A percentile compares a stretch with the other conserved stretches of the same genome.
These are phyloP conservation scores for Brachypterus glaber DNA, from an alignment of 2,888 invertebrate species.

Conservation along the genomic window DNA sequence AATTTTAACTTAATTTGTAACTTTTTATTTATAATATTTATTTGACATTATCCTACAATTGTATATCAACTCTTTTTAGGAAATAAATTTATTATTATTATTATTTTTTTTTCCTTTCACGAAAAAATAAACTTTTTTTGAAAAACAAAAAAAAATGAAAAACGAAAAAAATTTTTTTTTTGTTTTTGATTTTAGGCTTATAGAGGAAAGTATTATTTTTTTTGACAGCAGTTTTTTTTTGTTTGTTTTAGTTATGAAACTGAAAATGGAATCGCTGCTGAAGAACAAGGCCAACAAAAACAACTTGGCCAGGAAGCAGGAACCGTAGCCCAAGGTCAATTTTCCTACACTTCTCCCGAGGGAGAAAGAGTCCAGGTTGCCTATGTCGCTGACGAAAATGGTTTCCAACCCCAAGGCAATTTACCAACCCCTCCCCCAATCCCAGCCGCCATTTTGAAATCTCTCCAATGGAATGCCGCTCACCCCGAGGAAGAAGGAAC, in stretches of 20 bases:
- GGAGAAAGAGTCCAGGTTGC: neutral
- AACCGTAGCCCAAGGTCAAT: neutral
- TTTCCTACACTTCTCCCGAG: neutral
- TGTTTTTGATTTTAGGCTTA: no score
- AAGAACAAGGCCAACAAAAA: neutral
- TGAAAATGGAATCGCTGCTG: constrained; percentile 46
- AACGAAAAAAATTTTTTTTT: no score
- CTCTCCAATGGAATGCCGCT: neutral
- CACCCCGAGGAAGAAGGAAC: neutral
- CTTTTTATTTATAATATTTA: no score
- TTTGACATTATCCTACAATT: no score
- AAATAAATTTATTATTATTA: no score
- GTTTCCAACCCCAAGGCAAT: neutral
- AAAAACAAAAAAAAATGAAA: no score
- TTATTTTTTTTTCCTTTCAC: no score
- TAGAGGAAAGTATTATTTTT: no score
- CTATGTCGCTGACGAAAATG: neutral
- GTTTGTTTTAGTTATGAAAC: constrained; percentile 50
- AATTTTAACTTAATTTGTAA: no score
- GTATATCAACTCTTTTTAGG: no score
- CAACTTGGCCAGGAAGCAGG: neutral
- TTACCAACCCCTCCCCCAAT: neutral
- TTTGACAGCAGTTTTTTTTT: no score
- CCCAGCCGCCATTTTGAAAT: neutral
- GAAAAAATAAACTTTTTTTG: no score